A percentile compares a stretch with the other conserved stretches of the same genome.
Conservation (phyloP, 2,888 invertebrate species). For the Amiota minor region DNA sequence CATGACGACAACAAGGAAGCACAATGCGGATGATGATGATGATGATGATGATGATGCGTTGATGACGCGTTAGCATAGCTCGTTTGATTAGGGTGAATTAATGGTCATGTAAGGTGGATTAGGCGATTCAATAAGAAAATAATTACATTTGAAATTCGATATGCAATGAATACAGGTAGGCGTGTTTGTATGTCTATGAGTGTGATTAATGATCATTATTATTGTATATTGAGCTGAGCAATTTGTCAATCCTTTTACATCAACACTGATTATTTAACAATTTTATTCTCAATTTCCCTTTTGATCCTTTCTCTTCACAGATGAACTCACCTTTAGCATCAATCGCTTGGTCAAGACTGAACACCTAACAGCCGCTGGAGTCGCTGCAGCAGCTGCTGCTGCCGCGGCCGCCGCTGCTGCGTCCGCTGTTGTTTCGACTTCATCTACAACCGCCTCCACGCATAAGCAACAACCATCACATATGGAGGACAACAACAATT, state of each 20-base stretch:
- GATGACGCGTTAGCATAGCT: slow-evolving; percentile 44
- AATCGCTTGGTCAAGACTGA: slow-evolving; percentile 80
- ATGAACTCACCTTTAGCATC: slow-evolving; percentile 88
- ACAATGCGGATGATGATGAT: neutral
- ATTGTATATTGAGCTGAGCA: neutral
- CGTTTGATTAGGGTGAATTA: slow-evolving; percentile 72
- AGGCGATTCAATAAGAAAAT: slow-evolving; percentile 71
- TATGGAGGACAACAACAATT: slow-evolving; percentile 71
- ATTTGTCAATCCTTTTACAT: slow-evolving; percentile 31
- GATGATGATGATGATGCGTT: slow-evolving; percentile 55
- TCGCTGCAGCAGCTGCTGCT: slow-evolving; percentile 76
- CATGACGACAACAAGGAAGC: too few species aligned
- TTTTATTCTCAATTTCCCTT: neutral
- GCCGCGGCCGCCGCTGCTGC: slow-evolving; percentile 62
- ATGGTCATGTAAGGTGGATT: slow-evolving; percentile 73
- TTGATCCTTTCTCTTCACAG: slow-evolving; percentile 74
- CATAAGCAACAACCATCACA: slow-evolving; percentile 47
- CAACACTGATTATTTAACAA: slow-evolving; percentile 50
- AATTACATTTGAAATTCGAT: slow-evolving; percentile 72
- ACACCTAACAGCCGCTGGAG: slow-evolving; percentile 75
- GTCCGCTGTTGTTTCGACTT: too few species aligned
- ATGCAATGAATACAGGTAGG: slow-evolving; percentile 41
- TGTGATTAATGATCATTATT: slow-evolving; percentile 55
- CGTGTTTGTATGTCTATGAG: slow-evolving; percentile 19
- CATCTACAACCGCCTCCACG: slow-evolving; percentile 34